Conservation (phyloP, 2,888 invertebrate genomes). For the Leucophora obtusa region DNA sequence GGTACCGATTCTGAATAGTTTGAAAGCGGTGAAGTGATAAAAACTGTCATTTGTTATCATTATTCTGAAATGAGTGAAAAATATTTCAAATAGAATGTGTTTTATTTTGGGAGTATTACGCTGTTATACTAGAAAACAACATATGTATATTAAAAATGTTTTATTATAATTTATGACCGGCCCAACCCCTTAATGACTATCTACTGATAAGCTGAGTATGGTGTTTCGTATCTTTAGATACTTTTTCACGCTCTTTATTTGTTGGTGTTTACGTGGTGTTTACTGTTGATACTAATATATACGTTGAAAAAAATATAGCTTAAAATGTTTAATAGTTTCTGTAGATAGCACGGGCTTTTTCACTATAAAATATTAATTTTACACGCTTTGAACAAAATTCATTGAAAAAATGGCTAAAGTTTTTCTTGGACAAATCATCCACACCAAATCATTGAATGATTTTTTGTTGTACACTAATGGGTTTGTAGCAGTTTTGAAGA, state of each 20-base stretch:
- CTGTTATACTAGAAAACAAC: too few species aligned
- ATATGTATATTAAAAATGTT: too few species aligned
- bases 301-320: neutral
- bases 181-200: neutral
- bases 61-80: too few species aligned
- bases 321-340: neutral
- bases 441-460: conserved; percentile 76
- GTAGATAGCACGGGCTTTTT: neutral
- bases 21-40: too few species aligned
- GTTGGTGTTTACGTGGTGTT: too few species aligned
- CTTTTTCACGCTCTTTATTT: neutral
- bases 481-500: conserved; percentile 80
- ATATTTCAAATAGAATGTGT: too few species aligned
- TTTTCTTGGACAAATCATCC: conserved; percentile 77
- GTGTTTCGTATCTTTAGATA: neutral
- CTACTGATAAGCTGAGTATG: neutral
- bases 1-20: too few species aligned
- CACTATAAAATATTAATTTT: neutral
- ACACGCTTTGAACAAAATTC: neutral
- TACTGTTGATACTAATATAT: neutral
- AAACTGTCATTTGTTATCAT: too few species aligned
- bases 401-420: conserved; percentile 70
- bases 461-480: conserved; percentile 80
- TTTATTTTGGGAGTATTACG: too few species aligned
- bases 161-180: too few species aligned